Evolutionary conservation across 2,888 invertebrate genomes (phyloP).

Genomic region (Laothoe populi): DNA sequence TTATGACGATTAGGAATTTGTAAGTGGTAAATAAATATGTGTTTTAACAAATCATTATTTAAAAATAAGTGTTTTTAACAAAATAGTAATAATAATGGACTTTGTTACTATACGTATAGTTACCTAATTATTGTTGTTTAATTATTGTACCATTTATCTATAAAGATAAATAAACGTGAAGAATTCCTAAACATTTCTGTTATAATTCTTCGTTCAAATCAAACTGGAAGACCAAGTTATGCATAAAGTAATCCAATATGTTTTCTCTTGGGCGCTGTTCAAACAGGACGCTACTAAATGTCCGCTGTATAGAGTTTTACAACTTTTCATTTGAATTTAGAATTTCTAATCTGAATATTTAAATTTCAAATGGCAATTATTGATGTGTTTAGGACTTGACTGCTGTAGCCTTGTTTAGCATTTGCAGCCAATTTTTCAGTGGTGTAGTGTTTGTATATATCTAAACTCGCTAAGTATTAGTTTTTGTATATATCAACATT

Average conservation of each 20-base stretch:
- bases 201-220: neutral
- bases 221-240: slow-evolving; percentile 5
- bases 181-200: neutral
- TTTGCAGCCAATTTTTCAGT: slow-evolving; percentile 32
- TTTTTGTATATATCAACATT: no score
- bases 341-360: slow-evolving; percentile 37
- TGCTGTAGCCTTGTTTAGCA: slow-evolving; percentile 55
- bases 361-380: slow-evolving; percentile 55
- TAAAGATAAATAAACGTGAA: no score
- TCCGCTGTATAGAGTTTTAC: neutral
- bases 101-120: no score
- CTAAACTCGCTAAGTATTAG: no score
- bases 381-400: slow-evolving; percentile 49
- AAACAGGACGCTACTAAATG: neutral
- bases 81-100: no score
- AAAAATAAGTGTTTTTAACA: no score
- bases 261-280: neutral
- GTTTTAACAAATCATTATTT: no score
- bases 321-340: slow-evolving; percentile 12
- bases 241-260: slow-evolving; percentile 18
- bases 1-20: no score
- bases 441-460: neutral
- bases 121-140: no score
- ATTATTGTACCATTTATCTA: no score
- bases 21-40: no score